phyloP scores from a whole-genome alignment of 2,797 vertebrate species.

The Myotis pilosus region DNA sequence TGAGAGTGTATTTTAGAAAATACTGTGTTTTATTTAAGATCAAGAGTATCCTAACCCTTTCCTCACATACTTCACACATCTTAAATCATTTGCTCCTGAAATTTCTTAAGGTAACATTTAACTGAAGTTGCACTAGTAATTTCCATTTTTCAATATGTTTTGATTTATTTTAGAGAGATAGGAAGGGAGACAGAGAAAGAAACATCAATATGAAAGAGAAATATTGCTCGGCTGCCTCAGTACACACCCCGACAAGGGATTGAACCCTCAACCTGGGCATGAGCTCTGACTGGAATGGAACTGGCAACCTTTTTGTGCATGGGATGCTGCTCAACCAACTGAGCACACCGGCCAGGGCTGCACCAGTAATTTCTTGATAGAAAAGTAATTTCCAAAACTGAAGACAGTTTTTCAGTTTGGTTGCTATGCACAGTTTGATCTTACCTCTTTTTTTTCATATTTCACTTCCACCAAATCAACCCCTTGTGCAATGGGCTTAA shows the following conservation, averaged over 20 bases:
- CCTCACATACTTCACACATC: background rate
- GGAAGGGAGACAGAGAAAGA: background rate
- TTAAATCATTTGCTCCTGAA: background rate
- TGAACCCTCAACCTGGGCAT: background rate
- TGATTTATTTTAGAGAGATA: background rate
- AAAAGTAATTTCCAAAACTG: background rate
- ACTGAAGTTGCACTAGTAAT: background rate
- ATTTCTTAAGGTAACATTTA: slow-evolving; percentile 25
- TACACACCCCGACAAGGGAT: background rate
- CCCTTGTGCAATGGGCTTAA: slow-evolving; percentile 59
- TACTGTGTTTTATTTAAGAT: background rate
- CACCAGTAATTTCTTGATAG: background rate
- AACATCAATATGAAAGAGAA: background rate
- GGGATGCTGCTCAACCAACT: background rate
- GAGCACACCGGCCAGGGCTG: background rate
- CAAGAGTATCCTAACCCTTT: background rate
- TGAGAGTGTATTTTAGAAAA: background rate
- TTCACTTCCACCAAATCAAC: slow-evolving; percentile 61
- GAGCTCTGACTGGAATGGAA: background rate
- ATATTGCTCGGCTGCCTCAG: background rate
- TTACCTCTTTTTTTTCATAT: background rate
- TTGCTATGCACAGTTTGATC: background rate
- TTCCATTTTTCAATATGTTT: background rate
- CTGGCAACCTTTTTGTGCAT: background rate
- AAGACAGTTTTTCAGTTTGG: background rate